These are phyloP conservation scores for Jacana jacana DNA, from an alignment of 2,113 vertebrate genomes.

Conservation along the genomic window DNA sequence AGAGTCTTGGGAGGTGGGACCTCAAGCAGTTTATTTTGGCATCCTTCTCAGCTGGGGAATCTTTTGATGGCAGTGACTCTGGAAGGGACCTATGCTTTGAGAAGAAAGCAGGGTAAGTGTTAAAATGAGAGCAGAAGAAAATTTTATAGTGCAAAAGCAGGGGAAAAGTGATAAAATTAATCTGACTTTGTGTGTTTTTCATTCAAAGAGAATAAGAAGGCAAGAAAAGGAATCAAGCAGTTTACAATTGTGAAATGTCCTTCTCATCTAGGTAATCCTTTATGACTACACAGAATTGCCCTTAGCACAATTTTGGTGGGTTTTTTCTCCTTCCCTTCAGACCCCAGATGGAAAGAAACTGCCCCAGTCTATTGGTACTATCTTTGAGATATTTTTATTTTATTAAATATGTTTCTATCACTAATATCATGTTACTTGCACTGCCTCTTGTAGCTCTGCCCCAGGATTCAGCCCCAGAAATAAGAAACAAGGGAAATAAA, in stretches of 20 bases:
- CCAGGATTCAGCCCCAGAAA: not conserved
- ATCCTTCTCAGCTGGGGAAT: not conserved
- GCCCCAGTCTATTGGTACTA: not conserved
- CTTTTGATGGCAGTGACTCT: conserved; percentile 34
- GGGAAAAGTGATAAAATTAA: not conserved
- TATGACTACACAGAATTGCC: not conserved
- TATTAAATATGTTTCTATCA: not conserved
- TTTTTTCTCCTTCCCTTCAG: not conserved
- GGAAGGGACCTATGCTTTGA: not conserved
- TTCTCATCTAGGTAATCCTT: not conserved
- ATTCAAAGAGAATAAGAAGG: not conserved
- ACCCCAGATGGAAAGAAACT: not conserved
- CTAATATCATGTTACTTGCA: not conserved
- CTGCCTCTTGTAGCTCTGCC: not conserved
- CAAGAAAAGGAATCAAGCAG: not conserved
- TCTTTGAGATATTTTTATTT: not conserved
- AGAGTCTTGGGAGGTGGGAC: conserved; percentile 47
- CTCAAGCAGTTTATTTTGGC: conserved; percentile 62
- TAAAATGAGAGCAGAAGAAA: not conserved
- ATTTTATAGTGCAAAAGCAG: not conserved
- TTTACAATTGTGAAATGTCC: not conserved
- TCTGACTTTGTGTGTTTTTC: not conserved
- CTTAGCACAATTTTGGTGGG: not conserved
- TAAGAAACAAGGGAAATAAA: not conserved
- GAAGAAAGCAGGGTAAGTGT: not conserved